Conservation (phyloP, 2,888 invertebrate species). For the Sinodicranocentrus sp. region DNA sequence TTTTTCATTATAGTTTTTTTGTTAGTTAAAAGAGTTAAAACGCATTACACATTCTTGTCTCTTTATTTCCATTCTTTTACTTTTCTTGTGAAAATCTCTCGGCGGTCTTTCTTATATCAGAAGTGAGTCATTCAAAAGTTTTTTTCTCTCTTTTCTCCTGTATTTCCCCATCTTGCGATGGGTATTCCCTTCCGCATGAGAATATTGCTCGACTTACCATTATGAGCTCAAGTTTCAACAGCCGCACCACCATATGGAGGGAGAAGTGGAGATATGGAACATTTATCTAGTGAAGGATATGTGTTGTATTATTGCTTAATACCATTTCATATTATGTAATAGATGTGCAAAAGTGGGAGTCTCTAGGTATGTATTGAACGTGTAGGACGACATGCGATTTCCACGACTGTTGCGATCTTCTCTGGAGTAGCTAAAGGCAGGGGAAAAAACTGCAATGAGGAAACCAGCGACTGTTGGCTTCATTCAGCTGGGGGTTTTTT, state of each 20-base stretch:
- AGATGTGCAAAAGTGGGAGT: background rate
- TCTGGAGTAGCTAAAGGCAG: slow-evolving; percentile 15
- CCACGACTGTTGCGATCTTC: slow-evolving; percentile 10
- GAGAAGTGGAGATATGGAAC: slow-evolving; percentile 18
- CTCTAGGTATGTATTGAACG: background rate
- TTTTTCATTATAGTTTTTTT: slow-evolving; percentile 49
- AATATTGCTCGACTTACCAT: slow-evolving; percentile 43
- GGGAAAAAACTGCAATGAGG: slow-evolving; percentile 9
- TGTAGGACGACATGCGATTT: background rate
- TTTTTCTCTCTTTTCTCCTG: slow-evolving; percentile 20
- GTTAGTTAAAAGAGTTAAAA: slow-evolving; percentile 26
- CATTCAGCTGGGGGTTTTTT: slow-evolving; percentile 23
- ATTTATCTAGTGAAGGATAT: slow-evolving; percentile 29
- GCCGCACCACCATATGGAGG: slow-evolving; percentile 23
- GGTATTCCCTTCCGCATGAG: slow-evolving; percentile 20
- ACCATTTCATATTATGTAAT: slow-evolving; percentile 6
- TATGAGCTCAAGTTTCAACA: slow-evolving; percentile 23
- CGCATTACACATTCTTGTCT: slow-evolving; percentile 55
- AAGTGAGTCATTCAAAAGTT: slow-evolving; percentile 49
- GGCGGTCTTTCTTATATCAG: background rate
- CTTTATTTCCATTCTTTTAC: slow-evolving; percentile 61
- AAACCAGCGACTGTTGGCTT: background rate
- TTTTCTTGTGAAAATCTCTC: slow-evolving; percentile 34
- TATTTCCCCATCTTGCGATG: background rate
- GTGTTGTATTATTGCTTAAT: slow-evolving; percentile 13